Percentiles rank a stretch among this genome's conserved stretches.
Conservation (phyloP, 2,888 invertebrate genomes). For the Cryptocheilus praepositus region DNA sequence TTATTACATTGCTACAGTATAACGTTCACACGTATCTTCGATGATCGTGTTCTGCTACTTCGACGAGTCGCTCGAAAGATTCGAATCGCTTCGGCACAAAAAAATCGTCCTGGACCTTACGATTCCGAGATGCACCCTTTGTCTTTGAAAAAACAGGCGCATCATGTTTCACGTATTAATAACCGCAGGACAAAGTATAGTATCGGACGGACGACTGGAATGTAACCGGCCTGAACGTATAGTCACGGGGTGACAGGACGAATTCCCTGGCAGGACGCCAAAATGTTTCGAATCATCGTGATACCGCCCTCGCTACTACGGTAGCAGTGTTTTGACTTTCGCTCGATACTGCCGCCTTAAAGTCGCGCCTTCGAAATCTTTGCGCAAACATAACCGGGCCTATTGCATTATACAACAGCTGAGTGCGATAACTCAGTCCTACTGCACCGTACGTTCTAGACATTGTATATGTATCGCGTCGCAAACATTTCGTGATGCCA, state of each 20-base stretch:
- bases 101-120: too few relatives aligned
- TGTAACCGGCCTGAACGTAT: background rate
- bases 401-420: too few relatives aligned
- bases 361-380: too few relatives aligned
- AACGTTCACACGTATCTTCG: too few relatives aligned
- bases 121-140: too few relatives aligned
- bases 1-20: too few relatives aligned
- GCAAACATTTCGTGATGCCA: background rate
- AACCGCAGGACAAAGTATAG: slow-evolving; percentile 28
- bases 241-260: slow-evolving; percentile 49
- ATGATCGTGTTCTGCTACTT: too few relatives aligned
- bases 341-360: slow-evolving; percentile 17
- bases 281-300: slow-evolving; percentile 49
- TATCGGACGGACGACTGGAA: background rate
- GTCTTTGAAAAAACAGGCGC: slow-evolving; percentile 30
- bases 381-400: too few relatives aligned
- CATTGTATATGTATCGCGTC: background rate
- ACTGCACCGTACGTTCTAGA: background rate
- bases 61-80: too few relatives aligned
- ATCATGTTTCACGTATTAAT: slow-evolving; percentile 57
- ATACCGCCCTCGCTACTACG: slow-evolving; percentile 45
- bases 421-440: background rate
- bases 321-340: slow-evolving; percentile 57
- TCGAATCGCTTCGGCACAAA: too few relatives aligned
- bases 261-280: slow-evolving; percentile 39